Evolutionary conservation across 2,888 invertebrate species (phyloP).

Genomic region (Deroplatys truncata): DNA sequence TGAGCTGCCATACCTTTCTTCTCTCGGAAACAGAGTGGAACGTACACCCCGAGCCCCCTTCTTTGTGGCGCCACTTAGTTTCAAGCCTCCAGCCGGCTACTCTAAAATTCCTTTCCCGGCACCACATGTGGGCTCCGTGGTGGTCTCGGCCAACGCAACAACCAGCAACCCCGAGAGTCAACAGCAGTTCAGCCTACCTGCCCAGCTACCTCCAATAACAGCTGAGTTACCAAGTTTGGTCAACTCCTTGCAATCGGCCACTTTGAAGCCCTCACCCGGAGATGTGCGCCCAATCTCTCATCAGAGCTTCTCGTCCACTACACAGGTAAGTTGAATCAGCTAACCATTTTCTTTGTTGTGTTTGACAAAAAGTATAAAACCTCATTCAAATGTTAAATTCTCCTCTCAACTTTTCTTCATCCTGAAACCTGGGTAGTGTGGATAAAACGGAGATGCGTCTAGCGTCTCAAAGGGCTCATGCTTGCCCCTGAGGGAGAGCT

Average conservation of each 20-base stretch:
- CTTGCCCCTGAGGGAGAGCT: too few species aligned
- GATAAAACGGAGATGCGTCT: too few species aligned
- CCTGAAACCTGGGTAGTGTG: too few species aligned
- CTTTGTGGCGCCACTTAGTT: slow-evolving; percentile 81
- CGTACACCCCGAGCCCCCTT: slow-evolving; percentile 71
- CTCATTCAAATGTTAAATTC: too few species aligned
- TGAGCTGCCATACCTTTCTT: slow-evolving; percentile 76
- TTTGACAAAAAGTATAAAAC: too few species aligned
- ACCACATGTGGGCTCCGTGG: slow-evolving; percentile 82
- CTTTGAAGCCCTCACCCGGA: background rate
- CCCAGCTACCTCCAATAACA: slow-evolving; percentile 54
- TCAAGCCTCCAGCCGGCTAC: slow-evolving; percentile 77
- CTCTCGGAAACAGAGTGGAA: slow-evolving; percentile 64
- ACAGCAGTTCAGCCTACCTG: slow-evolving; percentile 48
- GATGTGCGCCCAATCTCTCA: background rate
- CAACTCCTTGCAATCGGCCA: slow-evolving; percentile 51
- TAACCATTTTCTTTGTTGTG: too few species aligned
- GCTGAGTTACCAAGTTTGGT: slow-evolving; percentile 58
- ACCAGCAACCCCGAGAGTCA: slow-evolving; percentile 35
- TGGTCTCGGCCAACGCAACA: slow-evolving; percentile 55
- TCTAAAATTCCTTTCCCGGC: slow-evolving; percentile 82
- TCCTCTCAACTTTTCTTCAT: too few species aligned
- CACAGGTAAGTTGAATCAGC: background rate
- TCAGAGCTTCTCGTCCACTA: background rate
- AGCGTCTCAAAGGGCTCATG: too few species aligned